phyloP scores from a whole-genome alignment of 2,113 vertebrate species.

The Herpetotheres cachinnans region DNA sequence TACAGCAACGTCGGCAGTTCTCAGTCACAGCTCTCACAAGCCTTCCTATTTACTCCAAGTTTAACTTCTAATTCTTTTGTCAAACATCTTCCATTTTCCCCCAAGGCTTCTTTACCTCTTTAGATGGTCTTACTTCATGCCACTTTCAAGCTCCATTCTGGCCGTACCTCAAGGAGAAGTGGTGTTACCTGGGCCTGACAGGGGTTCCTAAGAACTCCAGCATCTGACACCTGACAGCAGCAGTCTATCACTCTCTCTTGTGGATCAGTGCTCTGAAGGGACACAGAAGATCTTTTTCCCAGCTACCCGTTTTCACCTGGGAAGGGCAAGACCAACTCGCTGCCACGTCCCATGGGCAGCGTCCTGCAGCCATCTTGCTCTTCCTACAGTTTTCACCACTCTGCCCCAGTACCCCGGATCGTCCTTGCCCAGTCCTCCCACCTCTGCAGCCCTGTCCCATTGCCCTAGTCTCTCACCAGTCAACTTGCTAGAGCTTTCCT shows the following conservation, averaged over 20 bases:
- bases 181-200: neutral
- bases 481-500: neutral
- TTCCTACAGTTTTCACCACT: neutral
- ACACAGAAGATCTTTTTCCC: neutral
- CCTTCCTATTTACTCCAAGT: neutral
- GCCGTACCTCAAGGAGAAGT: neutral
- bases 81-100: neutral
- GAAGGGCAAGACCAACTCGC: neutral
- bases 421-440: neutral
- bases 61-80: neutral
- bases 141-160: neutral
- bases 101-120: neutral
- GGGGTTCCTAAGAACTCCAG: neutral
- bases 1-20: neutral
- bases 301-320: neutral
- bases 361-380: neutral
- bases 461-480: neutral
- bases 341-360: rapidly evolving
- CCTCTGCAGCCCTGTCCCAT: neutral
- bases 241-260: neutral
- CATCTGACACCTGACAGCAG: neutral
- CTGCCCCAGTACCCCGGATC: neutral
- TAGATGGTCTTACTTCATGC: neutral
- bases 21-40: neutral
- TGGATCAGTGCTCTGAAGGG: neutral